Conservation (phyloP, 2,797 vertebrate genomes). For the Acanthopagrus latus region DNA sequence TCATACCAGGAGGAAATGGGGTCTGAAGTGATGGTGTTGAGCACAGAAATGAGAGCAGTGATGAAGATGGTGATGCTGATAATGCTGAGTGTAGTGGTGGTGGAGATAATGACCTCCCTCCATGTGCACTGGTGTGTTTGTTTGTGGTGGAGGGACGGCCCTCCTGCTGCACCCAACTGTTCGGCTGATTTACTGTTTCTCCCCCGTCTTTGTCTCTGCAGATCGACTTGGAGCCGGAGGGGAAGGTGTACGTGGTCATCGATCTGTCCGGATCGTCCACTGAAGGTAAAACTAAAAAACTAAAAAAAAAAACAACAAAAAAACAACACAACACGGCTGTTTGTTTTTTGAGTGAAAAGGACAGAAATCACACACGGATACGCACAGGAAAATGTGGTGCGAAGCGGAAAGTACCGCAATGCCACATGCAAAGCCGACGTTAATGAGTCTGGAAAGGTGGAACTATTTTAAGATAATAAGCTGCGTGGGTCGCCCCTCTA, state of each 20-base stretch:
- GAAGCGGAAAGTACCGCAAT: neutral
- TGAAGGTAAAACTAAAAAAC: constrained; percentile 95
- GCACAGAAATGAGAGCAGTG: constrained; percentile 16
- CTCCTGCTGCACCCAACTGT: constrained; percentile 26
- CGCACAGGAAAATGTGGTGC: neutral
- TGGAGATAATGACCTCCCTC: constrained; percentile 64
- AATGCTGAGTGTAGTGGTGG: constrained; percentile 30
- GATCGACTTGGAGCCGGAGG: constrained; percentile 99
- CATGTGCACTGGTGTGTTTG: constrained; percentile 64
- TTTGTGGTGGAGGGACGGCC: constrained; percentile 57
- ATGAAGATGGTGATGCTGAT: constrained; percentile 40
- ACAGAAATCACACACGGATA: neutral
- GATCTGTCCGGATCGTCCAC: constrained; percentile 97
- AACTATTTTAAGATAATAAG: constrained; percentile 12
- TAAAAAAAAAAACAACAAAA: no score
- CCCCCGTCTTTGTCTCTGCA: constrained; percentile 79
- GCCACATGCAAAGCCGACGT: neutral
- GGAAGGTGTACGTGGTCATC: constrained; percentile 97
- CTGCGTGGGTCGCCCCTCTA: neutral
- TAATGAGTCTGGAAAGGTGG: constrained; percentile 19
- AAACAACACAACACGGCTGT: neutral
- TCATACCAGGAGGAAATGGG: neutral
- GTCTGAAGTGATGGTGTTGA: constrained; percentile 1
- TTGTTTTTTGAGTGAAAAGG: neutral
- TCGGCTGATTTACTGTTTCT: constrained; percentile 62